Base-by-base conservation (phyloP, 2,113 vertebrate species). In the Rhinopomastus cyanomelas region DNA sequence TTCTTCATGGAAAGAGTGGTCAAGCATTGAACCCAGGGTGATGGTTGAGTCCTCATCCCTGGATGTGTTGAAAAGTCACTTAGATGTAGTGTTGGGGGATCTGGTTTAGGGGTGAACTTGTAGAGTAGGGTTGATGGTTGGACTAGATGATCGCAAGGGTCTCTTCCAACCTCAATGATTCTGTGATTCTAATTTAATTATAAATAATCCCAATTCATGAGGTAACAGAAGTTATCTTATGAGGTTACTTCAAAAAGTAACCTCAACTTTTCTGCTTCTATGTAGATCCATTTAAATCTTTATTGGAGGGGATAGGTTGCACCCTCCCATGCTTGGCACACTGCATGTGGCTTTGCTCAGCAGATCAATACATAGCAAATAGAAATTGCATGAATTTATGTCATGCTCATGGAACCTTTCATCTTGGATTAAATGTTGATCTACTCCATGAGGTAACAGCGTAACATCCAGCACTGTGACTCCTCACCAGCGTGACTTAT, bases 261-360 rank as follows among this genome's bases (percentile, higher is more conserved):
- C 49, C 4, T 75, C 3, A 26, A 0, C 18, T 42, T 25, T 32
- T 12, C 27, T 72, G 8, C 53, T 87, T 65, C 23, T 20, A 0
- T 12, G 9, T 53, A 36, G 32, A 12, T 27, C 39, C 6, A 8
- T 67, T 51, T 53, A 72, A 46, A 55, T 74, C 71, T 57, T 91
- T 34, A 23, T 12, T 74, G 29, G 34, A 32, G 55, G 73, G 37
- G 34, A 12, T 42, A 12, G 34, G 6, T 9, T 52, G 22, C 34
- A 8, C 74, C 34, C 48, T 67, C 62, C 16, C 44, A 7, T 18
- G 3, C 44, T 61, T 61, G 22, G 16, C 15, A 17, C 26, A 8
- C 16, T 87, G 39, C 39, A 68, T 11, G 1, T 26, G 53, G 62
- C 29, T 27, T n/a, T 73, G 44, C 16, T 86, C n/a, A 62, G 55